Conservation (phyloP, 2,888 invertebrate species). For the Zhengitettix transpicula region DNA sequence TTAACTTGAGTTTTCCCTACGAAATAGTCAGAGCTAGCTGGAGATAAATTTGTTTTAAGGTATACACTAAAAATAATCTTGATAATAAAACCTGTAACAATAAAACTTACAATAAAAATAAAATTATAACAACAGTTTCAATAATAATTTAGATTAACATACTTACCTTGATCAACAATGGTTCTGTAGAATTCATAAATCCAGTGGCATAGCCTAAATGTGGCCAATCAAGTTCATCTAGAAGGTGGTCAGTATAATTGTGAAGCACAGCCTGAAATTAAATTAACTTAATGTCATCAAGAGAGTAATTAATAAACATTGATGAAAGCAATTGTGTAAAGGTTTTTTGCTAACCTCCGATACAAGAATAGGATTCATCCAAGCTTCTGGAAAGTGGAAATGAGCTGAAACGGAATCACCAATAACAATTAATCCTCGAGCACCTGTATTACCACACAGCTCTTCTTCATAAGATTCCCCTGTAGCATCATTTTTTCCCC, state of each 20-base stretch:
- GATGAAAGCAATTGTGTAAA: too few species aligned
- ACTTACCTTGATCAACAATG: slow-evolving; percentile 16
- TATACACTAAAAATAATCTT: too few species aligned
- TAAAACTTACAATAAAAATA: background rate
- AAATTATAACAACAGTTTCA: background rate
- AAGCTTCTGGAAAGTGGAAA: slow-evolving; percentile 31
- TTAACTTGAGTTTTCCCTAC: too few species aligned
- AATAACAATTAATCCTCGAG: slow-evolving; percentile 19
- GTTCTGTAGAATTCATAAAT: slow-evolving; percentile 19
- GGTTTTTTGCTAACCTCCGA: slow-evolving; percentile 16
- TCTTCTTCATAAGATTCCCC: slow-evolving; percentile 18
- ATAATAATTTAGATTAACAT: background rate
- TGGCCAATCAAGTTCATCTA: slow-evolving; percentile 34
- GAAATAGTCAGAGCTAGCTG: background rate
- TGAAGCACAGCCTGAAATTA: slow-evolving; percentile 20
- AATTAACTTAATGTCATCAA: background rate
- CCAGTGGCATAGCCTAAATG: slow-evolving; percentile 29
- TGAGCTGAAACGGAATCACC: slow-evolving; percentile 33
- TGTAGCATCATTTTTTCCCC: slow-evolving; percentile 16
- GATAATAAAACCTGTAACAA: too few species aligned
- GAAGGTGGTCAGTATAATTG: slow-evolving; percentile 23
- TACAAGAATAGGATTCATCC: slow-evolving; percentile 24
- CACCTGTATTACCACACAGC: slow-evolving; percentile 16
- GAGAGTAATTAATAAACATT: background rate
- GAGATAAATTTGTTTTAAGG: too few species aligned